A percentile compares a stretch with the other conserved stretches of the same genome.
These are phyloP conservation scores for Cosmorhoe ocellata DNA, from an alignment of 2,888 invertebrate species.

Conservation along the genomic window DNA sequence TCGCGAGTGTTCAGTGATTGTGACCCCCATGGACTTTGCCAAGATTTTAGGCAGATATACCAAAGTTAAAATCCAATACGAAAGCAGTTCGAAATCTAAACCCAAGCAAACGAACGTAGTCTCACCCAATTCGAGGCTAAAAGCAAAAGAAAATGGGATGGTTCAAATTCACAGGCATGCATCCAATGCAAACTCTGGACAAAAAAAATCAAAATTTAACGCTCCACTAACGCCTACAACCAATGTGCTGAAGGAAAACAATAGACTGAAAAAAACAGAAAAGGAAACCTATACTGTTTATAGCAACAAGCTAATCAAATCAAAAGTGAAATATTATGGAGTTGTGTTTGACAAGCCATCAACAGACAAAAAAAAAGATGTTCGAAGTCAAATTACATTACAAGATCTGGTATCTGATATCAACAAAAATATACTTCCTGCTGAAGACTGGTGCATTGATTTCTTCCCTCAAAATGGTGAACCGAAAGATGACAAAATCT, in stretches of 20 bases:
- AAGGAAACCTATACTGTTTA: background rate
- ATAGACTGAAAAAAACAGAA: constrained; percentile 53
- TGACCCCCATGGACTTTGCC: constrained; percentile 77
- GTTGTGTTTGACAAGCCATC: constrained; percentile 64
- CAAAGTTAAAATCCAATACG: constrained; percentile 77
- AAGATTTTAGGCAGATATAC: constrained; percentile 78
- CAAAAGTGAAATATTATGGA: constrained; percentile 61
- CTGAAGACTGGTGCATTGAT: constrained; percentile 72
- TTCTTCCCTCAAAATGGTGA: constrained; percentile 70
- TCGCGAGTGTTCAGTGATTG: constrained; percentile 70
- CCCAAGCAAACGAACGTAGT: constrained; percentile 45
- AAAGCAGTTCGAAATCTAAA: constrained; percentile 60
- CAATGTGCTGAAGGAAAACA: constrained; percentile 70
- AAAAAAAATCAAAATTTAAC: constrained; percentile 46
- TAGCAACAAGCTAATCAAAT: constrained; percentile 44
- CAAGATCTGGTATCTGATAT: constrained; percentile 60
- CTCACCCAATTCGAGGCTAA: constrained; percentile 57
- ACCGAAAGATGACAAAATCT: constrained; percentile 74
- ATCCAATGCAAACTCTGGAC: constrained; percentile 56
- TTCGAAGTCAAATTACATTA: constrained; percentile 53
- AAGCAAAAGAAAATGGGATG: constrained; percentile 77
- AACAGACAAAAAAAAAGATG: constrained; percentile 45
- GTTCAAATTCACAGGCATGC: constrained; percentile 61
- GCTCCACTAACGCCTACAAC: constrained; percentile 39
- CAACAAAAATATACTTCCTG: constrained; percentile 63